Base-by-base conservation (phyloP, 2,888 invertebrate genomes). In the Achlya flavicornis region DNA sequence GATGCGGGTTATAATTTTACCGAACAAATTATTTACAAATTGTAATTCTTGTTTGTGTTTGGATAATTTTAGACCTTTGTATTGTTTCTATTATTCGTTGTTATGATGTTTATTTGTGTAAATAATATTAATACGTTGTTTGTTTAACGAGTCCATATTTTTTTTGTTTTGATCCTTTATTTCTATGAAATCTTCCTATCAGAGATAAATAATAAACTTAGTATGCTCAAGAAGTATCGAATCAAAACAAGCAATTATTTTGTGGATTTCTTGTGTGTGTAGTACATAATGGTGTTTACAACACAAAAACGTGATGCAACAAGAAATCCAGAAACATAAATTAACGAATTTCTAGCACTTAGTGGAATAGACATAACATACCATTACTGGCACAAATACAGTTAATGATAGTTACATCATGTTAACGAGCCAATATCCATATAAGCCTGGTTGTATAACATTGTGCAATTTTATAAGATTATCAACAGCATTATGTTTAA, bases 1-100 rank as follows among this genome's bases (percentile, higher is more conserved):
- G 86, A 80, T 79, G 79, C 77, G 84, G 86, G 90, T 91, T 89
- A 90, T 90, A 88, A 91, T 91, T 89, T 83, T 77, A 81, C 85
- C 72, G 75, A 83, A 85, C 86, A 87, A 91, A 91, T 91, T 90
- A 90, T 90, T 88, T 86, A 87, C 88, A 86, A 89, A 90, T 89
- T 89, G 81, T 85, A 80, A 85, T 80, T 81, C 75, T 78, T 78
- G 71, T 70, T 72, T 65, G 70, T 74, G 66, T 77, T 79, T 69
- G 66, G 70, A 64, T 73, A 70, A 71, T 70, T 73, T 67, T 74
- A 67, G 53, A 53, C 16, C 10, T 10, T 53, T 53, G 53, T 53
- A n/a, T 53, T 53, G 19, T 53, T 64, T 43, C 65, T 65, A 65
- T 59, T 63, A 33, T 67, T 67, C 70, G 64, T 63, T 35, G 64